Conservation (phyloP, 2,113 vertebrate species). For the Serilophus lunatus region DNA sequence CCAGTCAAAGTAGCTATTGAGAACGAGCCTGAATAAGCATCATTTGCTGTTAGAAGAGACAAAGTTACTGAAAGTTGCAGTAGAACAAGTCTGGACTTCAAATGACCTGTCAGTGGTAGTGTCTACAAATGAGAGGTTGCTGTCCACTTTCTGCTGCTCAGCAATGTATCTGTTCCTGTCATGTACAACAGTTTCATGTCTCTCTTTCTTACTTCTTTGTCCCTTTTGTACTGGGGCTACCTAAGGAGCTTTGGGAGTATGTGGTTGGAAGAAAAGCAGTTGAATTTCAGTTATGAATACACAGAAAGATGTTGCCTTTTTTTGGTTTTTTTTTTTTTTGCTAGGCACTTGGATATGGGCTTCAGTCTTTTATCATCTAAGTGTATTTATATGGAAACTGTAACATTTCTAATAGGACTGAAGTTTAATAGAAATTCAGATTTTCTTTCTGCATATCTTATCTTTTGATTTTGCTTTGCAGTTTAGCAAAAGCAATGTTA, state of each 20-base stretch:
- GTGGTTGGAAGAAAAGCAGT: neutral
- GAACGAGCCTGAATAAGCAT: neutral
- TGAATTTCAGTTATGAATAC: neutral
- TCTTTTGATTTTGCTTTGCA: neutral
- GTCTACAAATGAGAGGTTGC: neutral
- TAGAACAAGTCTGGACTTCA: neutral
- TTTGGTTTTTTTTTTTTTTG: no score
- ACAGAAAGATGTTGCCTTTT: neutral
- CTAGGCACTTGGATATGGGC: neutral
- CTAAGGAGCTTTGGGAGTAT: neutral
- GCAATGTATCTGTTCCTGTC: fast-evolving
- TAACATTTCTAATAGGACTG: neutral
- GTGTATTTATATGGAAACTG: neutral
- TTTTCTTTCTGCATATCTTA: neutral
- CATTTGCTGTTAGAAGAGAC: neutral
- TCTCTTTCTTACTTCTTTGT: neutral
- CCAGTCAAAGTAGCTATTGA: neutral
- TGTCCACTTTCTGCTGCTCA: neutral
- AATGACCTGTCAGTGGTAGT: neutral
- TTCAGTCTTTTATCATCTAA: neutral
- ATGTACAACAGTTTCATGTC: fast-evolving
- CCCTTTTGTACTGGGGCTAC: neutral
- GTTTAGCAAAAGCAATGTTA: neutral
- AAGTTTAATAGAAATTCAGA: neutral
- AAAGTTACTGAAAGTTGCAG: neutral